Evolutionary conservation across 2,113 vertebrate species (phyloP).

Genomic region (Cygnus atratus): DNA sequence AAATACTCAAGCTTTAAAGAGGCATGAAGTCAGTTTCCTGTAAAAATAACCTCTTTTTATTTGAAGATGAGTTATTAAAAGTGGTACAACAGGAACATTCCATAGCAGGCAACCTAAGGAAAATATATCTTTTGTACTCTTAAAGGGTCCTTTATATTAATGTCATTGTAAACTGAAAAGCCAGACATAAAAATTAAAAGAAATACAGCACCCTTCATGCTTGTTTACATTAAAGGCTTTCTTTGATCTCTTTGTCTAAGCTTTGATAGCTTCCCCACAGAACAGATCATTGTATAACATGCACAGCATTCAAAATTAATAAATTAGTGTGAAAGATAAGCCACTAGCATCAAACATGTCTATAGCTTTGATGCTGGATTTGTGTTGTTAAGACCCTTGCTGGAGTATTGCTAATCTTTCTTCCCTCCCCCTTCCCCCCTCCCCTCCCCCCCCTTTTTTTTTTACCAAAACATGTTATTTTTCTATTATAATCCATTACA

Average conservation of each 20-base stretch:
- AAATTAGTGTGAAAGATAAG: conserved; percentile 57
- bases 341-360: conserved; percentile 25
- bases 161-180: not conserved
- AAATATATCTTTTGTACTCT: not conserved
- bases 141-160: not conserved
- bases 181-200: not conserved
- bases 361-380: conserved; percentile 60
- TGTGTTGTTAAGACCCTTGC: not conserved
- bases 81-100: not conserved
- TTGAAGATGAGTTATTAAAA: not conserved
- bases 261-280: conserved; percentile 17
- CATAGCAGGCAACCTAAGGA: not conserved
- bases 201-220: not conserved
- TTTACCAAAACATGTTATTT: not conserved
- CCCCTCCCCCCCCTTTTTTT: not conserved
- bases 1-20: not conserved
- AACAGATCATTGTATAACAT: conserved; percentile 24
- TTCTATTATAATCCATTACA: not conserved
- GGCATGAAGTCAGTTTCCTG: not conserved
- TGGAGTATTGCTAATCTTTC: not conserved
- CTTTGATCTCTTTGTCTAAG: conserved; percentile 41
- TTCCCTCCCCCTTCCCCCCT: not conserved
- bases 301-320: conserved; percentile 42
- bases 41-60: not conserved
- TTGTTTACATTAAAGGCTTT: conserved; percentile 22